Evolutionary conservation across 2,113 vertebrate species (phyloP), one percentile per base, ranked within the genome.

Genomic region (Pelecanus crispus): DNA sequence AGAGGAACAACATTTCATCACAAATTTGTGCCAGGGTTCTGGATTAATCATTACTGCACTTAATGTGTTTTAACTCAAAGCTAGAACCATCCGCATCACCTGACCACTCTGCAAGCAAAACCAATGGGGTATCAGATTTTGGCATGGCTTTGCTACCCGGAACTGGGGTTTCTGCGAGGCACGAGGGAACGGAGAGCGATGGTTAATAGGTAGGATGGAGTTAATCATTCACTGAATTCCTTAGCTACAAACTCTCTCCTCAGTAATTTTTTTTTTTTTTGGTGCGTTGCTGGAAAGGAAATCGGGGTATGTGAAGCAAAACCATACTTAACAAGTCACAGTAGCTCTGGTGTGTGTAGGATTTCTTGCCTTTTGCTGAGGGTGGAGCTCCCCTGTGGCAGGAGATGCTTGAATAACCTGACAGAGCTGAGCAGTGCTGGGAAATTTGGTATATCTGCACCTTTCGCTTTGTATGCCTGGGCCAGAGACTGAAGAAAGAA

Each of bases 161-260:
- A 70, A 13, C 85, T 24, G 71, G 50, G 75, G 19, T 71, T 74
- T 67, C 92, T 88, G 78, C 16, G 6, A 72, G 90, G 79, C 50
- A 9, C 2, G 52, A 38, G 86, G 72, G 86, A 87, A 11, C 6
- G 86, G 77, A 93, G 94, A 93, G 91, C 88, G 32, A 1, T 83
- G 88, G 92, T 94, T 97, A 96, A 96, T 91, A 75, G 90, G 65
- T 81, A 86, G 95, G 95, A 89, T 86, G 90, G 93, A 91, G 94
- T 95, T 95, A 94, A 96, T 95, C 32, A 95, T 92, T 97, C 90
- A 90, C 80, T 32, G 72, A 84, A 94, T 95, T 95, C 96, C 94
- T 96, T 65, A 47, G 95, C 91, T 73, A 72, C 95, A 59, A 59
- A 50, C 71, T 81, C 81, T 61, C 70, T 53, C 77, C 77, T 96